Conservation (phyloP, 2,888 invertebrate species). For the Eueremaeus valkanovi region DNA sequence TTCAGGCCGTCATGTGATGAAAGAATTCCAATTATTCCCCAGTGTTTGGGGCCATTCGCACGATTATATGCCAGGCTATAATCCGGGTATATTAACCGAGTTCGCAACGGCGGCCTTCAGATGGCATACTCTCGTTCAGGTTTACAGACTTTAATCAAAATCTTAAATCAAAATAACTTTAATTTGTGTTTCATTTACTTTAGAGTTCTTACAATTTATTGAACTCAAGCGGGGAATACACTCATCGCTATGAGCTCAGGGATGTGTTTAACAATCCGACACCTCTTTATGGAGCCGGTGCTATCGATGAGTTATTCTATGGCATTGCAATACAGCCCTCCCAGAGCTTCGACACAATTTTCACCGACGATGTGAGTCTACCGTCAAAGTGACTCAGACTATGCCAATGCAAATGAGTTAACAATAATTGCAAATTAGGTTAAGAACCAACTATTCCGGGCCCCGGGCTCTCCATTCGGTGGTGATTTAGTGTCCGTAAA, state of each 20-base stretch:
- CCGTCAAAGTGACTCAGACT: too few relatives aligned
- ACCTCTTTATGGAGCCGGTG: slow-evolving; percentile 53
- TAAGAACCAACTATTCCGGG: slow-evolving; percentile 74
- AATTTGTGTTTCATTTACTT: not conserved
- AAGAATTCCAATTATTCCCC: slow-evolving; percentile 60
- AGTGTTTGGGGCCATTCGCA: slow-evolving; percentile 52
- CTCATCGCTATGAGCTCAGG: too few relatives aligned
- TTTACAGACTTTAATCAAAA: slow-evolving; percentile 54
- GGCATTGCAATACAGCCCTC: slow-evolving; percentile 54
- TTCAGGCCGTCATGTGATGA: slow-evolving; percentile 53
- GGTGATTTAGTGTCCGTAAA: slow-evolving; percentile 71
- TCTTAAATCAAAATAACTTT: too few relatives aligned
- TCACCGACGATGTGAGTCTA: slow-evolving; percentile 52
- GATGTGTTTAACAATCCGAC: slow-evolving; percentile 53
- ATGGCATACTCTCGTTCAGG: slow-evolving; percentile 78
- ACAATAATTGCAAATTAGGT: slow-evolving; percentile 58
- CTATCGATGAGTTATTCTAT: slow-evolving; percentile 53
- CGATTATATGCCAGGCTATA: slow-evolving; percentile 64
- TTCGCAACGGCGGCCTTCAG: slow-evolving; percentile 80
- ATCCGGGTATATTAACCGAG: slow-evolving; percentile 72
- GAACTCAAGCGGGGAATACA: slow-evolving; percentile 33
- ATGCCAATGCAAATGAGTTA: too few relatives aligned
- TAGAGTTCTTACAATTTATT: slow-evolving; percentile 40
- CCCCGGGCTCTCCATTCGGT: slow-evolving; percentile 71
- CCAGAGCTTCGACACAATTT: slow-evolving; percentile 54